phyloP scores from a whole-genome alignment of 2,113 vertebrate genomes.

The Lontra canadensis region DNA sequence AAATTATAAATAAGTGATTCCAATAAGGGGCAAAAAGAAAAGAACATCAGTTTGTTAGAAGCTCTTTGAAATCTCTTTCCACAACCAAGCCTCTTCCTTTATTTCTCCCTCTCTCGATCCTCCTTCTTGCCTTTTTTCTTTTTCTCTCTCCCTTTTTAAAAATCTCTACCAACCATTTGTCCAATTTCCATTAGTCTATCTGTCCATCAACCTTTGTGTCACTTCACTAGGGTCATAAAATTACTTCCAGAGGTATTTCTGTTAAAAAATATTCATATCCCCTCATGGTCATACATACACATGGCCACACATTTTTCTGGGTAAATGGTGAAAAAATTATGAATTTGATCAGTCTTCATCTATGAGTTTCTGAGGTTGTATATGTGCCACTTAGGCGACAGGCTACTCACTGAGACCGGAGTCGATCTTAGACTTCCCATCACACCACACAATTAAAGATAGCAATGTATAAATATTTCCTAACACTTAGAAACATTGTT shows the following conservation, averaged over 20 bases:
- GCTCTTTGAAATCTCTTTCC: background rate
- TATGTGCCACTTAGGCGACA: background rate
- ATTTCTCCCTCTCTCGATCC: background rate
- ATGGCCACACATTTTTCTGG: background rate
- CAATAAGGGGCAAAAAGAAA: background rate
- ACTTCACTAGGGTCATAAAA: background rate
- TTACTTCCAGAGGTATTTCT: background rate
- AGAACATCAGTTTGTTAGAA: background rate
- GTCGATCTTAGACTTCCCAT: background rate
- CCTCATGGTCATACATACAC: background rate
- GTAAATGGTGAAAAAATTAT: background rate
- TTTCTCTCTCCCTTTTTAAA: background rate
- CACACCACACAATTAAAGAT: background rate
- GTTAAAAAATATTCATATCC: background rate
- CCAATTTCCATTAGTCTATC: background rate
- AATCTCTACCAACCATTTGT: background rate
- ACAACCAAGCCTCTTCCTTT: background rate
- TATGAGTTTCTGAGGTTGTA: background rate
- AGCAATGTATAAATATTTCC: background rate
- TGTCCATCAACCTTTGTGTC: background rate
- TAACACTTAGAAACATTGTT: background rate
- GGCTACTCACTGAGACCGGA: background rate
- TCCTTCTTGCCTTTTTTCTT: background rate
- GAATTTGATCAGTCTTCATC: background rate
- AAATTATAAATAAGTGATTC: background rate